Evolutionary conservation across 2,888 invertebrate genomes (phyloP), one percentile per base, ranked within the genome.

Genomic region (Stomorhina lunata): DNA sequence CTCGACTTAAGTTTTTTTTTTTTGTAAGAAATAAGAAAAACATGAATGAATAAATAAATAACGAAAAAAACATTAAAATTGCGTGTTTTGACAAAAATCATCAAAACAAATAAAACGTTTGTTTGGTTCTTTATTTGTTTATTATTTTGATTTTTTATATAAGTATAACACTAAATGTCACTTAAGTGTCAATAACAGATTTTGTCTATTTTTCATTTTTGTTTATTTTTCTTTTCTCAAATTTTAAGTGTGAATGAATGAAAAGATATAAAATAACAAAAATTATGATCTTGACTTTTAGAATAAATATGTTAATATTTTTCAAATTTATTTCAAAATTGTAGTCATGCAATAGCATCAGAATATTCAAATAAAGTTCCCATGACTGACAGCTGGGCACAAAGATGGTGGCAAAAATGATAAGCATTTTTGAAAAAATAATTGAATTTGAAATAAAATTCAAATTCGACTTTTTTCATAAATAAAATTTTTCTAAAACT

Each of bases 241-340:
- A 55, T 53, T 59, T 48, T 12, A 50, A 29, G 2, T 27, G 27
- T 43, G n/a, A 15, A n/a, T 59, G 25, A 29, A n/a, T 45, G 10
- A 48, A 71, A 6, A 7, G 5, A 25, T 20, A 17, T 34, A 27
- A 27, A 50, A 50, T 1, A 7, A 27, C 12, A 20, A 32, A 57
- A 20, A 10, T 20, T 17, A 22, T 76, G 66, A 66, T 66, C 57
- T 76, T 76, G 76, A 76, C 76, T 76, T 75, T 76, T 57, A 57
- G 0, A 55, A 34, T 5, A 34, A 12, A n/a, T 20, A 72, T n/a
- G n/a, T n/a, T n/a, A 72, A 65, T 43, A 20, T n/a, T 69, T 29
- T 37, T 53, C n/a, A 48, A 29, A 40, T n/a, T n/a, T n/a, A n/a
- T n/a, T n/a, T n/a, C n/a, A n/a, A n/a, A n/a, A n/a, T n/a, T n/a